phyloP scores from a whole-genome alignment of 2,888 invertebrate species.

The Dastarcus helophoroides region DNA sequence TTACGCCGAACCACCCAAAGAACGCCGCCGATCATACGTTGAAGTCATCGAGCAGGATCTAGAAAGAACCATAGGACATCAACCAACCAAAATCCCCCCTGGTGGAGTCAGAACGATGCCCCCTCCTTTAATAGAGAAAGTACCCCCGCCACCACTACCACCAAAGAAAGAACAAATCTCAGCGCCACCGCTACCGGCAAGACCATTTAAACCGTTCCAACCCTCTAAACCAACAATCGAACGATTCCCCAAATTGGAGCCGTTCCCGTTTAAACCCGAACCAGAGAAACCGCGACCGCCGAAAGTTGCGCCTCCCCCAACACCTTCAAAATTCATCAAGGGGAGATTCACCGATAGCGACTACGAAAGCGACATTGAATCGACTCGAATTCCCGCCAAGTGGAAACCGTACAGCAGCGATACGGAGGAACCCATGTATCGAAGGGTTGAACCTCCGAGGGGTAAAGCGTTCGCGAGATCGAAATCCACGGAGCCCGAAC shows the following conservation, averaged over 20 bases:
- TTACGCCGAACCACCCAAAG: conserved; percentile 44
- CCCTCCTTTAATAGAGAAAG: conserved; percentile 30
- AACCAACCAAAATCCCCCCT: conserved; percentile 43
- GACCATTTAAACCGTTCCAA: conserved; percentile 24
- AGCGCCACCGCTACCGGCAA: conserved; percentile 35
- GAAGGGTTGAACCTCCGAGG: conserved; percentile 43
- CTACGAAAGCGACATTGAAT: conserved; percentile 55
- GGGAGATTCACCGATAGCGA: conserved; percentile 51
- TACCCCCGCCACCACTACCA: conserved; percentile 36
- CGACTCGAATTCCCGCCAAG: conserved; percentile 36
- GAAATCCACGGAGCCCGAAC: conserved; percentile 45
- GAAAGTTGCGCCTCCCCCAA: conserved; percentile 41
- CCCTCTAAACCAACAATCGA: conserved; percentile 32
- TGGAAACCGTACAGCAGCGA: conserved; percentile 55
- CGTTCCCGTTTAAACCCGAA: conserved; percentile 40
- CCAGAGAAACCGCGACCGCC: conserved; percentile 34
- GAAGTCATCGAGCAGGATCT: conserved; percentile 46
- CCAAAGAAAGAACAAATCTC: conserved; percentile 35
- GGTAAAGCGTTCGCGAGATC: conserved; percentile 39
- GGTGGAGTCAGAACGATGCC: conserved; percentile 45
- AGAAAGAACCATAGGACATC: conserved; percentile 40
- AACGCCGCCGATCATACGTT: conserved; percentile 43
- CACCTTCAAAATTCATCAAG: conserved; percentile 47
- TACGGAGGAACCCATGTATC: conserved; percentile 48
- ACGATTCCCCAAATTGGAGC: conserved; percentile 38